These are phyloP conservation scores for Pseudotriccus pelzelni DNA, from an alignment of 2,797 vertebrate genomes.

Conservation along the genomic window DNA sequence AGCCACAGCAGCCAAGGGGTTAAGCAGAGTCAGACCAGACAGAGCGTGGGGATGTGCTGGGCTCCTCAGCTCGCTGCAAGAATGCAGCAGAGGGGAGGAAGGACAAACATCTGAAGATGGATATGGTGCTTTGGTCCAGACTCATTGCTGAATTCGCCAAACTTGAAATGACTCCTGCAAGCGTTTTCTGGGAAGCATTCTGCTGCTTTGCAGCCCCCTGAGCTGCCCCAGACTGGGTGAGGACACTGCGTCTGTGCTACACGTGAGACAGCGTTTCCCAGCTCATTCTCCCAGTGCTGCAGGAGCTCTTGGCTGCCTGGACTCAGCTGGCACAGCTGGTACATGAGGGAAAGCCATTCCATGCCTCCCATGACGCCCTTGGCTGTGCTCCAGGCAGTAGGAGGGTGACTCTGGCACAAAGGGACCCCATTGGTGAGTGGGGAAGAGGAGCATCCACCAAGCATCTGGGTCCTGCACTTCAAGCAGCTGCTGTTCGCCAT, in stretches of 20 bases:
- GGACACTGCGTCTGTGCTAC: background rate
- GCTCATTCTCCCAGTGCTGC: background rate
- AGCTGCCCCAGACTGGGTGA: accelerated
- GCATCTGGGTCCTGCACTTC: background rate
- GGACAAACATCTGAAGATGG: constrained; percentile 42
- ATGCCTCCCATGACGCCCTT: accelerated
- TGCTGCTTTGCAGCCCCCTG: accelerated
- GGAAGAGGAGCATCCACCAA: background rate
- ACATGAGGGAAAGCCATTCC: background rate
- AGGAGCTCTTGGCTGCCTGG: accelerated
- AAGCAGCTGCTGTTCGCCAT: accelerated
- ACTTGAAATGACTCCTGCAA: background rate
- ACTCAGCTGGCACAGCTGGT: accelerated
- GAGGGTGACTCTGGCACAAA: background rate
- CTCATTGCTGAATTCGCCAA: background rate
- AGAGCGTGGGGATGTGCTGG: background rate
- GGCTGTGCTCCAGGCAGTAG: accelerated
- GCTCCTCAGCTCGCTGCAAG: background rate
- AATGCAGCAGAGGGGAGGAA: constrained; percentile 37
- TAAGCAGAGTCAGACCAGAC: background rate
- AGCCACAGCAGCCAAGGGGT: background rate
- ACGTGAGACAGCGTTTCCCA: accelerated
- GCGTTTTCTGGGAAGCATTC: background rate
- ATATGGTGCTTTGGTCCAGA: constrained; percentile 10
- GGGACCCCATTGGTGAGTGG: background rate